Conservation (phyloP, 2,113 vertebrate genomes). For the Microcebus jonahi region DNA sequence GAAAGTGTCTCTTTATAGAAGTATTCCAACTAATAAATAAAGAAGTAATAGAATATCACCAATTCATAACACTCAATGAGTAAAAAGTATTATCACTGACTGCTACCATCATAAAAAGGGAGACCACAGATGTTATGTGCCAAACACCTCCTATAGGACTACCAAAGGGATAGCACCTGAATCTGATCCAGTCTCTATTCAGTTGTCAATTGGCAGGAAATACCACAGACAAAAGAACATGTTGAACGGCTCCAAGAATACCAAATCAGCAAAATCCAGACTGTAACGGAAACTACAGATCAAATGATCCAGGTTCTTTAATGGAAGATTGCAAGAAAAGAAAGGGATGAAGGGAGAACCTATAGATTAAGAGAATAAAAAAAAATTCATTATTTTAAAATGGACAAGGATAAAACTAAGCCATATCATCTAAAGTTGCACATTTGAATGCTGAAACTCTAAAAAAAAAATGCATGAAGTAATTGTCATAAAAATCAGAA, state of each 20-base stretch:
- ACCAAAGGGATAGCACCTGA: neutral
- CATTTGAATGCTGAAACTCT: neutral
- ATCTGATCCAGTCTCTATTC: neutral
- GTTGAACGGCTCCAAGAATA: neutral
- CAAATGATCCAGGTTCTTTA: neutral
- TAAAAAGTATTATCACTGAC: neutral
- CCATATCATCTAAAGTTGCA: neutral
- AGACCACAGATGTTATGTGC: neutral
- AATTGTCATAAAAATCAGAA: neutral
- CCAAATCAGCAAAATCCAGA: neutral
- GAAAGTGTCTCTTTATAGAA: neutral
- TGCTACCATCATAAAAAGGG: neutral
- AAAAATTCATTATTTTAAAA: neutral
- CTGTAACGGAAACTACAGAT: neutral
- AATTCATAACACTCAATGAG: neutral
- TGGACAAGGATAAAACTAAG: neutral
- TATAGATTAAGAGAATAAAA: neutral
- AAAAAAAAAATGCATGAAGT: neutral
- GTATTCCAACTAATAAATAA: neutral
- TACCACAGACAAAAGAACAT: neutral
- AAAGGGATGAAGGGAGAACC: neutral
- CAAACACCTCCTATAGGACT: neutral
- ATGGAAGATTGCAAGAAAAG: neutral
- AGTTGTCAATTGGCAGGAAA: neutral
- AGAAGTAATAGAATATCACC: neutral